Evolutionary conservation across 2,113 vertebrate species (phyloP).

Genomic region (Sclerurus mexicanus): DNA sequence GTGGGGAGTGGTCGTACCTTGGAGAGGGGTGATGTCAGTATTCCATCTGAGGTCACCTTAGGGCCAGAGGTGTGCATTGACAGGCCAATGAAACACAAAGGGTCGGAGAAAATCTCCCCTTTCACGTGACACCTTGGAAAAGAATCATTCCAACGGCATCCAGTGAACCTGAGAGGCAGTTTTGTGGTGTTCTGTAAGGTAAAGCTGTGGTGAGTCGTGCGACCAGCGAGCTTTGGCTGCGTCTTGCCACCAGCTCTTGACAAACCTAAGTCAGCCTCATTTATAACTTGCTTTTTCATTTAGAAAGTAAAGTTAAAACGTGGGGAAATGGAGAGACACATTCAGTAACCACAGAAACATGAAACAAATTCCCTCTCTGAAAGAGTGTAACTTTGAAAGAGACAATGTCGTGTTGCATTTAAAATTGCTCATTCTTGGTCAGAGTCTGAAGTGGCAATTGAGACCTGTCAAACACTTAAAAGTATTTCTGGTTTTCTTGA

Average conservation of each 20-base stretch:
- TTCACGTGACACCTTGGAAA: background rate
- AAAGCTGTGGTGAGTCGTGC: background rate
- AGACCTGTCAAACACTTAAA: background rate
- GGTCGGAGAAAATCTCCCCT: background rate
- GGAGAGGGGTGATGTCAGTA: background rate
- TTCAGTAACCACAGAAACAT: background rate
- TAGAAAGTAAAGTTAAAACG: background rate
- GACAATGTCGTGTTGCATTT: background rate
- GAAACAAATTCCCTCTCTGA: background rate
- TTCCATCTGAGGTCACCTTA: background rate
- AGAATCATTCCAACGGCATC: background rate
- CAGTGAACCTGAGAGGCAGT: background rate
- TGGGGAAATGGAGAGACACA: background rate
- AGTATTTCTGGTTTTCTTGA: background rate
- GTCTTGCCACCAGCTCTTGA: background rate
- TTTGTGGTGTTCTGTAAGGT: background rate
- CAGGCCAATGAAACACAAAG: background rate
- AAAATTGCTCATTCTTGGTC: background rate
- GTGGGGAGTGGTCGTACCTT: background rate
- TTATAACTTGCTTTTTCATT: background rate
- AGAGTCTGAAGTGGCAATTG: background rate
- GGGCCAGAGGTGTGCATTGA: background rate
- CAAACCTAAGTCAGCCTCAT: background rate
- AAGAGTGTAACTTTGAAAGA: background rate
- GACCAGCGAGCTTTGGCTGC: background rate